Percentiles rank a stretch among this genome's conserved stretches.
Conservation (phyloP, 2,113 vertebrate species). For the Ciconia boyciana region DNA sequence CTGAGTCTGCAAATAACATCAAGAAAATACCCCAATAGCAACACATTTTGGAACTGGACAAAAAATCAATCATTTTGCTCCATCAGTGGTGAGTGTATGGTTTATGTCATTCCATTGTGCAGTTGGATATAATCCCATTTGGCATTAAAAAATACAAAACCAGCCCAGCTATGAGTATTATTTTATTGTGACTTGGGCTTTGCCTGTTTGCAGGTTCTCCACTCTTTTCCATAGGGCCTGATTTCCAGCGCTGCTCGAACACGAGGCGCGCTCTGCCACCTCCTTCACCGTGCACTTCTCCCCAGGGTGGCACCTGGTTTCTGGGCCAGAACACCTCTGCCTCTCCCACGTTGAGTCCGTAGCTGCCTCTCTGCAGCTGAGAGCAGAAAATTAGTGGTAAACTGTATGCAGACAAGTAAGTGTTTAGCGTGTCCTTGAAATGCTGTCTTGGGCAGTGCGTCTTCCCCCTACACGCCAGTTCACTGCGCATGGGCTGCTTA, state of each 20-base stretch:
- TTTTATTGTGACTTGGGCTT: background rate
- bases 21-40: constrained; percentile 6
- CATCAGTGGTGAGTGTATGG: background rate
- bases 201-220: background rate
- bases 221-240: background rate
- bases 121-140: background rate
- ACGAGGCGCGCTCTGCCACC: background rate
- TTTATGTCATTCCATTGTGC: background rate
- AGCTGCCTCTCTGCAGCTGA: background rate
- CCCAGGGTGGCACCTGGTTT: background rate
- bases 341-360: background rate
- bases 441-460: rapidly evolving
- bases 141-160: background rate
- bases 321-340: background rate
- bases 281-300: background rate
- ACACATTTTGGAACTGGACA: background rate
- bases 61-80: background rate
- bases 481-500: background rate
- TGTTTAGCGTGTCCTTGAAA: background rate
- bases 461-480: background rate
- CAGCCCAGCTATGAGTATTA: background rate
- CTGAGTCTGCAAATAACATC: constrained; percentile 33
- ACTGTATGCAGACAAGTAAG: background rate
- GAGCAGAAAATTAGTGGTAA: background rate
- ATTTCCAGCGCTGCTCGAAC: background rate